phyloP scores from a whole-genome alignment of 2,888 invertebrate species.

The Bembecia ichneumoniformis region DNA sequence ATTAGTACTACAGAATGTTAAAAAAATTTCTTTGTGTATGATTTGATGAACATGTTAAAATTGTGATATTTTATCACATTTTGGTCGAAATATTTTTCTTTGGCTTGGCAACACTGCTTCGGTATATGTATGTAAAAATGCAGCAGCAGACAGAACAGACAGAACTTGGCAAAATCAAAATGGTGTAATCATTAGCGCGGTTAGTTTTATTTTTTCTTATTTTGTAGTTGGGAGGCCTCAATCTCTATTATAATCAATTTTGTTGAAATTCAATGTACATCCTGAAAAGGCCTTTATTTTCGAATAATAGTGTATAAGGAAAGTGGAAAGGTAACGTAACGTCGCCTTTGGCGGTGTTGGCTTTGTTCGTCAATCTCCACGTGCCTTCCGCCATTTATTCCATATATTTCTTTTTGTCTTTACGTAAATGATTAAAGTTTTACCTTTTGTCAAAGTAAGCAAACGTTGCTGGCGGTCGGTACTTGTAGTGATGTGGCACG shows the following conservation, averaged over 20 bases:
- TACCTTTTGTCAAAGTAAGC: no score
- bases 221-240: not conserved
- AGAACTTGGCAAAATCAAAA: conserved; percentile 29
- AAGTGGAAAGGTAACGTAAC: conserved; percentile 20
- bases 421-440: not conserved
- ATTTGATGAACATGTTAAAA: no score
- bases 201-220: conserved; percentile 33
- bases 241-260: no score
- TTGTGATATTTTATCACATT: no score
- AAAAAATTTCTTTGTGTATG: no score
- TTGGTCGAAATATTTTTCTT: no score
- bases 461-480: no score
- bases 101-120: no score
- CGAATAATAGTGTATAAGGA: not conserved
- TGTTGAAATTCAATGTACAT: no score
- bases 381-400: conserved; percentile 67
- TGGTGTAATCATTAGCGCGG: conserved; percentile 53
- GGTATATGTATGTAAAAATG: no score
- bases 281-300: not conserved
- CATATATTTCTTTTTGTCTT: not conserved
- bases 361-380: conserved; percentile 70
- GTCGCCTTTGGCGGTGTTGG: conserved; percentile 42
- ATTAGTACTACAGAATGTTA: no score
- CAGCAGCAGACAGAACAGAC: conserved; percentile 42
- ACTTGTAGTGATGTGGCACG: no score